phyloP scores from a whole-genome alignment of 2,888 invertebrate species.

The Nyleta sp. region DNA sequence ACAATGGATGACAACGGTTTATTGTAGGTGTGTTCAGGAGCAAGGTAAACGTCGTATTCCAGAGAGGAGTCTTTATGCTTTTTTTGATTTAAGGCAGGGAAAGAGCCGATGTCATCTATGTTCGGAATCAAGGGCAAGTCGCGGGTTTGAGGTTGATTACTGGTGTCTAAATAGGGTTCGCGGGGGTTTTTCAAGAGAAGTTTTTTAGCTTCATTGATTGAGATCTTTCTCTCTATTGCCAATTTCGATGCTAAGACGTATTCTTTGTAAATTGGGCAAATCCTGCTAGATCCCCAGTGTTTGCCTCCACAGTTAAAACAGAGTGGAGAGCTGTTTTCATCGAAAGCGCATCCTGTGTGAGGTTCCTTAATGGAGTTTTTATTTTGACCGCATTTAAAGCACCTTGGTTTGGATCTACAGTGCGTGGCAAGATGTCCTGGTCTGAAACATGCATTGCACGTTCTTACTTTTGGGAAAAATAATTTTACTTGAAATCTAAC shows the following conservation, averaged over 20 bases:
- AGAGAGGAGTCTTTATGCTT: too few species aligned
- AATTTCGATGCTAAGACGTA: background rate
- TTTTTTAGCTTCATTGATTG: slow-evolving; percentile 9
- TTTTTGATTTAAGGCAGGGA: too few species aligned
- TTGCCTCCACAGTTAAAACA: slow-evolving; percentile 14
- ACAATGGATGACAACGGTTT: too few species aligned
- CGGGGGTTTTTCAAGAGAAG: background rate
- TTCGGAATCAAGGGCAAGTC: too few species aligned
- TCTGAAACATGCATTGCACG: slow-evolving; percentile 7
- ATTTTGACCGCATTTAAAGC: slow-evolving; percentile 9
- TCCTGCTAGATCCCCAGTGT: slow-evolving; percentile 16
- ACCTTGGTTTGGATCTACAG: background rate
- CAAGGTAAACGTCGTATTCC: too few species aligned
- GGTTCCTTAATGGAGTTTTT: background rate
- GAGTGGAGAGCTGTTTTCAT: background rate
- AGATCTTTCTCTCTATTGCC: slow-evolving; percentile 2
- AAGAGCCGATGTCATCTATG: too few species aligned
- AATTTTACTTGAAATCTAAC: background rate
- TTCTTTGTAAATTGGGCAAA: background rate
- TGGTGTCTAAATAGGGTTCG: too few species aligned
- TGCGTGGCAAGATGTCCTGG: background rate
- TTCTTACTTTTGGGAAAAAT: slow-evolving; percentile 3
- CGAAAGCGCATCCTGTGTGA: background rate
- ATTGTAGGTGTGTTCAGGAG: too few species aligned
- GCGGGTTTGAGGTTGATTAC: too few species aligned